These are phyloP conservation scores for Spilogale gracilis DNA, from an alignment of 2,113 vertebrate genomes.

Conservation along the genomic window DNA sequence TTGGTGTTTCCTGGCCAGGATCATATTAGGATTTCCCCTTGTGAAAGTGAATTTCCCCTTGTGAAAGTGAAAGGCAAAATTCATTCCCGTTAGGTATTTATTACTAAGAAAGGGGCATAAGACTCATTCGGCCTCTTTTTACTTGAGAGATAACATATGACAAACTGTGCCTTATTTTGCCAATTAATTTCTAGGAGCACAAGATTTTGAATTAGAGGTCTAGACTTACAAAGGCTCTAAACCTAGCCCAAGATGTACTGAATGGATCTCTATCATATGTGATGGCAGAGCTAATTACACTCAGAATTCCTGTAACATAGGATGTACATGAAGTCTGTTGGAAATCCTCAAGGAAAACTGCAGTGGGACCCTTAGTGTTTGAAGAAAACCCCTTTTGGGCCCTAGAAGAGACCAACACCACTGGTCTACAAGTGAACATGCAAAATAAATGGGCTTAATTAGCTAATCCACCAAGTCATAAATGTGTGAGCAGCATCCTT, in stretches of 20 bases:
- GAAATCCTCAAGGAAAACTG: background rate
- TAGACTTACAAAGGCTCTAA: background rate
- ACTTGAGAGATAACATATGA: background rate
- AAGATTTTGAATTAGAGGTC: background rate
- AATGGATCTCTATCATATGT: background rate
- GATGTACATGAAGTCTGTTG: accelerated
- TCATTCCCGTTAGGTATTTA: background rate
- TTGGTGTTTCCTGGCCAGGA: background rate
- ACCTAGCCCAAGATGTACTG: accelerated
- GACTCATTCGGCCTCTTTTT: background rate
- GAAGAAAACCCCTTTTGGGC: background rate
- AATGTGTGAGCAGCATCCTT: accelerated
- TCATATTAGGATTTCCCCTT: background rate
- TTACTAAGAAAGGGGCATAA: background rate
- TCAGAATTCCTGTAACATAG: background rate
- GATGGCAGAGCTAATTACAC: background rate
- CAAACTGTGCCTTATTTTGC: background rate
- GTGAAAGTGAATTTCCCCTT: too few species aligned
- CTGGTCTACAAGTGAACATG: background rate
- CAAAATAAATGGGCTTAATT: background rate
- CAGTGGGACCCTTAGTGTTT: background rate
- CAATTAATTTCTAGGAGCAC: background rate
- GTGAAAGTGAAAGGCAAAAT: background rate
- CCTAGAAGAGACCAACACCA: background rate
- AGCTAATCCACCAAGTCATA: background rate